Percentiles rank a stretch among this genome's conserved stretches.
Evolutionary conservation across 2,797 vertebrate species (phyloP).

Genomic region (Pempheris klunzingeri): DNA sequence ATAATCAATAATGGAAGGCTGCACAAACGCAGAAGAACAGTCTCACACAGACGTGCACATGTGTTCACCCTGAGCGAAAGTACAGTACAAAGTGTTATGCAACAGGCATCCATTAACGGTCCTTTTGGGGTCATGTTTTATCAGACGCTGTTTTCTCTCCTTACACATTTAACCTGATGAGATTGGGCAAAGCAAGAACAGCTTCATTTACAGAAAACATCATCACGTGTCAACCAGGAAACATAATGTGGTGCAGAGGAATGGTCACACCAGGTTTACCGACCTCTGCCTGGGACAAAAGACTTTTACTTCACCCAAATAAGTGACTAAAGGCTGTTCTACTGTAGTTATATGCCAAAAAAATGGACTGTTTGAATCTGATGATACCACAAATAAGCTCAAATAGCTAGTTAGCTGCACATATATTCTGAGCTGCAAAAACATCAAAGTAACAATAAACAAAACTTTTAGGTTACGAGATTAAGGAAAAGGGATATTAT

Average conservation of each 20-base stretch:
- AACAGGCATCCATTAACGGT: conserved; percentile 42
- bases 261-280: background rate
- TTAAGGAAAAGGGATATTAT: background rate
- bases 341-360: no score
- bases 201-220: background rate
- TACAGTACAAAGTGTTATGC: conserved; percentile 51
- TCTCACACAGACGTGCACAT: conserved; percentile 46
- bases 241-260: background rate
- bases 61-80: conserved; percentile 50
- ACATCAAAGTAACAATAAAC: background rate
- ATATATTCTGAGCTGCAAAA: background rate
- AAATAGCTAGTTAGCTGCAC: background rate
- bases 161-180: background rate
- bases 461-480: background rate
- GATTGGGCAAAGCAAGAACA: background rate
- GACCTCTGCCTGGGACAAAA: background rate
- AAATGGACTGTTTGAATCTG: no score
- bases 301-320: background rate
- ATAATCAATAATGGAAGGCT: conserved; percentile 79
- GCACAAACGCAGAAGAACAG: conserved; percentile 51
- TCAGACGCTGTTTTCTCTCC: background rate
- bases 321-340: background rate
- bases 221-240: background rate
- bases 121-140: conserved; percentile 15
- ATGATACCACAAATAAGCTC: background rate